Conservation (phyloP, 2,797 vertebrate genomes). For the Phrynocephalus guinanensis region DNA sequence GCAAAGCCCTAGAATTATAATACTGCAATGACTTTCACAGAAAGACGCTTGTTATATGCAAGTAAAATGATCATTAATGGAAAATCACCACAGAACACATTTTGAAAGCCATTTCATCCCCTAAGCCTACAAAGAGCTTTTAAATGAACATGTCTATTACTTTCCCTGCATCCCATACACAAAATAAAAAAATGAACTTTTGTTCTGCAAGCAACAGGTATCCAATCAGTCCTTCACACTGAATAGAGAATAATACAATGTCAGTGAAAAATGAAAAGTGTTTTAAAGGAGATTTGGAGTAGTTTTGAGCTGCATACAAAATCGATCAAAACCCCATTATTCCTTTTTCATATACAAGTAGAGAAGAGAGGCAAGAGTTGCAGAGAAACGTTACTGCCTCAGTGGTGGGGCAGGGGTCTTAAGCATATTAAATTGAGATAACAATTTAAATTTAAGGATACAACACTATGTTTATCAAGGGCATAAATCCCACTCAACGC, state of each 20-base stretch:
- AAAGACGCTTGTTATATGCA: constrained; percentile 5
- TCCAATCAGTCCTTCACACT: not conserved
- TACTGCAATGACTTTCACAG: not conserved
- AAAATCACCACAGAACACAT: not conserved
- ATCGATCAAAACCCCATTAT: too few relatives aligned
- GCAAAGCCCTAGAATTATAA: constrained; percentile 9
- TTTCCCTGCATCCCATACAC: not conserved
- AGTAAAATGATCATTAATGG: constrained; percentile 1
- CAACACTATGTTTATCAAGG: not conserved
- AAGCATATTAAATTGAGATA: not conserved
- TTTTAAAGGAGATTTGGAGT: not conserved
- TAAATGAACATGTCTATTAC: not conserved
- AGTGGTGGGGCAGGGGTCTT: not conserved
- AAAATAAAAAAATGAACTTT: not conserved
- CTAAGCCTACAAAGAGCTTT: not conserved
- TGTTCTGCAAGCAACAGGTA: not conserved
- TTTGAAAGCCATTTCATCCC: not conserved
- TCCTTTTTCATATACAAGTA: not conserved
- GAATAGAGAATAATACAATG: not conserved
- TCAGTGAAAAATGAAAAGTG: not conserved
- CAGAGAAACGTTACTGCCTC: too few relatives aligned
- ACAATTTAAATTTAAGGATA: too few relatives aligned
- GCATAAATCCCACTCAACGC: not conserved
- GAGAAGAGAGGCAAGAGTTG: not conserved
- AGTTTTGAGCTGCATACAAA: not conserved